phyloP scores from a whole-genome alignment of 2,888 invertebrate species.

The Athalia circularis region DNA sequence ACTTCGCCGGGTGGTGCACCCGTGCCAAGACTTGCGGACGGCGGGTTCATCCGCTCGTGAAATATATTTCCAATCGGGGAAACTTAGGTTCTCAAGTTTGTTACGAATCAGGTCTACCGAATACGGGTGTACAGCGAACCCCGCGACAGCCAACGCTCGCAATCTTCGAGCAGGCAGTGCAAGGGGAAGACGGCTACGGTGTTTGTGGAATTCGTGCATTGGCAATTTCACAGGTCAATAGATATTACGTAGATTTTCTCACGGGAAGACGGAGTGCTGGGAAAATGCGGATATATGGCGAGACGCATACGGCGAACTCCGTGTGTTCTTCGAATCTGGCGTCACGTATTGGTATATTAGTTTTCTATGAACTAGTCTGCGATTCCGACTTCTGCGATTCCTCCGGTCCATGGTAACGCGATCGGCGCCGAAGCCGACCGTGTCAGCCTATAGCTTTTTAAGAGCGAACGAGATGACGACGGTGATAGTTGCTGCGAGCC shows the following conservation, averaged over 20 bases:
- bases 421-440: neutral
- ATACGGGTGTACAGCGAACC: neutral
- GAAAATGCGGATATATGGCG: constrained; percentile 1
- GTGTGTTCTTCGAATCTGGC: neutral
- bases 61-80: constrained; percentile 56
- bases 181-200: neutral
- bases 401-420: too few relatives aligned
- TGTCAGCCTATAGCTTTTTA: constrained; percentile 32
- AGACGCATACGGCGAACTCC: neutral
- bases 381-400: neutral
- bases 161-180: constrained; percentile 5
- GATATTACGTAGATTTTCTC: constrained; percentile 59
- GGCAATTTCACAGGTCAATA: constrained; percentile 70
- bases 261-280: neutral
- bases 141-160: neutral
- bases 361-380: neutral
- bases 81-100: constrained; percentile 47
- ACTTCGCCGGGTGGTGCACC: neutral
- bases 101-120: constrained; percentile 38
- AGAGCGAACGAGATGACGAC: constrained; percentile 22
- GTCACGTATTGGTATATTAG: too few relatives aligned
- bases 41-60: constrained; percentile 50
- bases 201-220: constrained; percentile 48
- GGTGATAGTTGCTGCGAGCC: constrained; percentile 4
- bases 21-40: neutral